Conservation (phyloP, 2,888 invertebrate genomes). For the Meta bourneti region DNA sequence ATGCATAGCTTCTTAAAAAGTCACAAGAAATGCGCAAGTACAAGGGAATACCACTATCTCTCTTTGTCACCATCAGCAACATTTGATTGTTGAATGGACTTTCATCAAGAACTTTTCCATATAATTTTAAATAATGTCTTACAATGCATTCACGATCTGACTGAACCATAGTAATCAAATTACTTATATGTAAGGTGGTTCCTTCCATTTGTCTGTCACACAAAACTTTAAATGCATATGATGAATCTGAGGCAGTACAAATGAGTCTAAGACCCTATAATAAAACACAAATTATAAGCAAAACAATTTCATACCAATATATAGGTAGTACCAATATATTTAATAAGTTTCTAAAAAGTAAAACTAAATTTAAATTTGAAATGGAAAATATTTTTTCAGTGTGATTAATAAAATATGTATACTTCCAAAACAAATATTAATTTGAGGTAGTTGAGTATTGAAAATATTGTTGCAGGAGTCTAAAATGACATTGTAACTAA, state of each 20-base stretch:
- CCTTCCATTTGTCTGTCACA: constrained; percentile 51
- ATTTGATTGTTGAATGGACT: constrained; percentile 82
- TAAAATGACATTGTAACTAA: too few relatives aligned
- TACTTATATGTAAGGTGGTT: constrained; percentile 1
- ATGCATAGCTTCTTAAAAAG: constrained; percentile 79
- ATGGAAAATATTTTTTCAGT: neutral
- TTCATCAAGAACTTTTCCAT: constrained; percentile 81
- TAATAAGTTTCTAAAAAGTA: constrained; percentile 9
- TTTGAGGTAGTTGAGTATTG: too few relatives aligned
- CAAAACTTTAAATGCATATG: constrained; percentile 79
- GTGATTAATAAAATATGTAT: too few relatives aligned
- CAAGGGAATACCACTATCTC: constrained; percentile 81
- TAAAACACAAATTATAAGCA: neutral
- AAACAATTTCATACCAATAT: neutral
- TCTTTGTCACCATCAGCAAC: constrained; percentile 81
- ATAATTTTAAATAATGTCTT: constrained; percentile 78
- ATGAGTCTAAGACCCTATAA: constrained; percentile 73
- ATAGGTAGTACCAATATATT: neutral
- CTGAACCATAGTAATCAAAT: constrained; percentile 28
- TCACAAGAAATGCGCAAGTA: constrained; percentile 82
- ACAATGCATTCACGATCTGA: constrained; percentile 51
- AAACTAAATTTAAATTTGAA: neutral
- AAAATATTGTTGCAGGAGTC: too few relatives aligned
- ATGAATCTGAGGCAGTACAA: constrained; percentile 79
- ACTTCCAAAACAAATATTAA: too few relatives aligned